Evolutionary conservation across 2,113 vertebrate species (phyloP).

Genomic region (Lipophrys pholis): DNA sequence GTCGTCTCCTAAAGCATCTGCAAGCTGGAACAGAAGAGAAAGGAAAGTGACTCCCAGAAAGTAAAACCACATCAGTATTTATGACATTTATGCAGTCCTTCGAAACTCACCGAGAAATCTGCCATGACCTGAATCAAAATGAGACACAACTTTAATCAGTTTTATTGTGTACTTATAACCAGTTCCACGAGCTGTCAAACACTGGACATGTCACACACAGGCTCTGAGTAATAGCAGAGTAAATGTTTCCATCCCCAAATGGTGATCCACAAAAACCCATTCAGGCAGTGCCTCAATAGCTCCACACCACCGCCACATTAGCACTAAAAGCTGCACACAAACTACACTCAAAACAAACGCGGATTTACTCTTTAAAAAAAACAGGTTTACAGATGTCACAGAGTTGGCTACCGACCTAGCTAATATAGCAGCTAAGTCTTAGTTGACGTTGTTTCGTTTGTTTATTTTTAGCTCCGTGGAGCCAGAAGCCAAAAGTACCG

Average conservation of each 20-base stretch:
- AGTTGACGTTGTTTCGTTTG: conserved; percentile 42
- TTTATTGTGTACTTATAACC: conserved; percentile 6
- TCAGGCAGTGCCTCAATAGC: background rate
- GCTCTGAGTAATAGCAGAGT: conserved; percentile 54
- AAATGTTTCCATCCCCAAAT: conserved; percentile 65
- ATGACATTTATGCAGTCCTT: background rate
- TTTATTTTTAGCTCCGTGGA: conserved; percentile 25
- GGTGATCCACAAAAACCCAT: conserved; percentile 36
- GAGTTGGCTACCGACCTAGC: conserved; percentile 55
- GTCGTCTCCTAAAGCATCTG: conserved; percentile 82
- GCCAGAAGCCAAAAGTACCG: background rate
- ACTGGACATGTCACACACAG: conserved; percentile 29
- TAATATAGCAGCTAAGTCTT: conserved; percentile 46
- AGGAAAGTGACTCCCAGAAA: background rate
- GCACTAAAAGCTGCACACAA: accelerated
- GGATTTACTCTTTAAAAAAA: background rate
- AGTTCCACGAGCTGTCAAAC: conserved; percentile 32
- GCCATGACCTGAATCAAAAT: conserved; percentile 78
- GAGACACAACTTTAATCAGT: conserved; percentile 32
- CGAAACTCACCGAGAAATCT: conserved; percentile 85
- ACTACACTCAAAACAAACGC: background rate
- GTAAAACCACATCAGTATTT: background rate
- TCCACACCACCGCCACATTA: background rate
- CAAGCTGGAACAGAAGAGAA: conserved; percentile 65
- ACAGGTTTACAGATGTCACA: conserved; percentile 19